Percentiles rank a stretch among this genome's conserved stretches.
Evolutionary conservation across 2,113 vertebrate species (phyloP).

Genomic region (Mormoops blainvillei): DNA sequence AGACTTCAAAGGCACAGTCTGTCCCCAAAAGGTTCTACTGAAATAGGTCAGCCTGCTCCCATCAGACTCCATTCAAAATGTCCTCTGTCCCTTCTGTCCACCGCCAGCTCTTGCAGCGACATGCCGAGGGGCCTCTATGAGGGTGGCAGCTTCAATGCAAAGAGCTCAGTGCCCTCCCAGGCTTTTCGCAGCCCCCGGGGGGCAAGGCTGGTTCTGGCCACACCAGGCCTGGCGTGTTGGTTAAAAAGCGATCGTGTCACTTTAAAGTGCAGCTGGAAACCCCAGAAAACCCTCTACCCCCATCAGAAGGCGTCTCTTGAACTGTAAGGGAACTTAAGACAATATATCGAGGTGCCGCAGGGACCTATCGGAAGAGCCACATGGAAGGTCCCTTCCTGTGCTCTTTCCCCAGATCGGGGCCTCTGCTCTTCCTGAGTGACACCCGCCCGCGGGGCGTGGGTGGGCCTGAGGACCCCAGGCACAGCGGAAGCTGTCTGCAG

Average conservation of each 20-base stretch:
- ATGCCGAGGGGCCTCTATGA: accelerated
- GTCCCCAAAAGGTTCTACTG: not conserved
- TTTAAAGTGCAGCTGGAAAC: not conserved
- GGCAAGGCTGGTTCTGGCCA: not conserved
- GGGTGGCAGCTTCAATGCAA: not conserved
- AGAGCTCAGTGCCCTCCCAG: accelerated
- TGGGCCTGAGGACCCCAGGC: not conserved
- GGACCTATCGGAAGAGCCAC: accelerated
- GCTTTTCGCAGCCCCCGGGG: not conserved
- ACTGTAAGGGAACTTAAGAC: not conserved
- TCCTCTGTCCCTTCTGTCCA: not conserved
- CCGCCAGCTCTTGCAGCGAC: accelerated
- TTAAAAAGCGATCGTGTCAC: not conserved
- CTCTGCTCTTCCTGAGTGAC: not conserved
- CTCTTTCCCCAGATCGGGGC: not conserved
- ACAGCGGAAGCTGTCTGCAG: accelerated
- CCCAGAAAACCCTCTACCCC: no score
- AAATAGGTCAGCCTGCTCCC: not conserved
- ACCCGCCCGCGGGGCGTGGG: accelerated
- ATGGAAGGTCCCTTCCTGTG: accelerated
- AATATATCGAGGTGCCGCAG: accelerated
- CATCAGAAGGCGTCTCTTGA: not conserved
- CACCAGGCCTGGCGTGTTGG: accelerated
- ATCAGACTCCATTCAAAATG: not conserved
- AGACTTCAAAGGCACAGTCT: not conserved